Base-by-base conservation (phyloP, 2,113 vertebrate species). In the Periophthalmodon schlosseri region DNA sequence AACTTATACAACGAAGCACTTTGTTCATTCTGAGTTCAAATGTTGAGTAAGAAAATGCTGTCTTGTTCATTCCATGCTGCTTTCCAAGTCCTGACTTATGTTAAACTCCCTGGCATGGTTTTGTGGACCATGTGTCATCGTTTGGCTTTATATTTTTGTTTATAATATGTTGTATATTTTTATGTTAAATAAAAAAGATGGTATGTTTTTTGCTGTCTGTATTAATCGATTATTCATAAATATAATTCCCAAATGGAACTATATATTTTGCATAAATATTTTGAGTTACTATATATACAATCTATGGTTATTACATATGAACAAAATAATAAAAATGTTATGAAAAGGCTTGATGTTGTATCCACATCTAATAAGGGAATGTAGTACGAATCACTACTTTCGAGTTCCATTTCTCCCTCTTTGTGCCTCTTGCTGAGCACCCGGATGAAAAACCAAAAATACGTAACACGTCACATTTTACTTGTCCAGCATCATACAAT, bases 381-480 rank as follows among this genome's bases (percentile, higher is more conserved):
- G 3, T 44, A 44, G 2, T 9, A 44, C 9, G 6, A 44, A 44
- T 44, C 39, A 44, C 77, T 47, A 73, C 75, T 57, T 15, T 13
- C 9, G 28, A 4, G 33, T 2, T 6, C 15, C 6, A 46, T 36
- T 28, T 0, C 23, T 0, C 10, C 44, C 74, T 68, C 8, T 66
- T 39, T n/a, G 44, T 50, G 23, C 61, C 46, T 65, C 68, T 54
- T 1, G 24, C 39, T 11, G 12, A 76, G 39, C 63, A 5, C 81
- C 78, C 73, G 61, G 78, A 83, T 86, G 78, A 56, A 77, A 77
- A 78, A 72, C 69, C 79, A 9, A 76, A 54, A 15, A 70, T 34
- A 23, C 50, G 54, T 63, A 6, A 28, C 0, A 1, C 20, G 50
- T 8, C 28, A 39, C 49, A 1, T 10, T 6, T 1, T 44, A 49